These are phyloP conservation scores for Caenorhabditis sp. DNA, from an alignment of 2,888 invertebrate genomes.

Conservation along the genomic window DNA sequence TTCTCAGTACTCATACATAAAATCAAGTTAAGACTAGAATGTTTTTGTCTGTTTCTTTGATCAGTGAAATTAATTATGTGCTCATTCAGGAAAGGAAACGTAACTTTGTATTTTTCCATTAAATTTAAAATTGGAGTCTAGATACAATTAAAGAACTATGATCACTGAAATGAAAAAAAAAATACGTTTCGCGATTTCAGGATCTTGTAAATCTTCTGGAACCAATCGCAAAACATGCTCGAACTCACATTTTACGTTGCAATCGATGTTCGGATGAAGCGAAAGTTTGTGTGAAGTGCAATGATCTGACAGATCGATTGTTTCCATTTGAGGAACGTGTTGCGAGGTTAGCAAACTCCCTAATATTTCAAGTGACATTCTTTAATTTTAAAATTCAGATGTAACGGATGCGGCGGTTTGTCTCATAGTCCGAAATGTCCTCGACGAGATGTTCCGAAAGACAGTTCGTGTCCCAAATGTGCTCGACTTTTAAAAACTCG, in stretches of 20 bases:
- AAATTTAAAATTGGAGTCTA: background rate
- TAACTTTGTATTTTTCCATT: background rate
- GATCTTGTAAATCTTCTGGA: constrained; percentile 33
- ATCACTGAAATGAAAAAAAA: too few relatives aligned
- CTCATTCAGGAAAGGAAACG: too few relatives aligned
- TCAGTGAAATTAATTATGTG: background rate
- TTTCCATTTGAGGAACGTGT: constrained; percentile 58
- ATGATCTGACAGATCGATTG: constrained; percentile 47
- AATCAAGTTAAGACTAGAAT: background rate
- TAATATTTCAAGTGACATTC: background rate
- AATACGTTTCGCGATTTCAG: too few relatives aligned
- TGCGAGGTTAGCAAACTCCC: constrained; percentile 4
- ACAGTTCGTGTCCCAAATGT: constrained; percentile 36
- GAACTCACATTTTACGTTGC: constrained; percentile 36
- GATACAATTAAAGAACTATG: too few relatives aligned
- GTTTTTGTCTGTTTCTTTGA: background rate
- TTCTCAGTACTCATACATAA: background rate
- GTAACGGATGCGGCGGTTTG: constrained; percentile 54
- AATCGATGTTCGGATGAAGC: constrained; percentile 47
- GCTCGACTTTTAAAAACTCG: constrained; percentile 12
- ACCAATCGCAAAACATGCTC: constrained; percentile 28
- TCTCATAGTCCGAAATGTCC: constrained; percentile 51
- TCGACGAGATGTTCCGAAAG: constrained; percentile 34
- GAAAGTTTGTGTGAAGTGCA: constrained; percentile 56
- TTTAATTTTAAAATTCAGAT: constrained; percentile 36